phyloP scores from a whole-genome alignment of 2,888 invertebrate species.

The Sminthurinus aureus region DNA sequence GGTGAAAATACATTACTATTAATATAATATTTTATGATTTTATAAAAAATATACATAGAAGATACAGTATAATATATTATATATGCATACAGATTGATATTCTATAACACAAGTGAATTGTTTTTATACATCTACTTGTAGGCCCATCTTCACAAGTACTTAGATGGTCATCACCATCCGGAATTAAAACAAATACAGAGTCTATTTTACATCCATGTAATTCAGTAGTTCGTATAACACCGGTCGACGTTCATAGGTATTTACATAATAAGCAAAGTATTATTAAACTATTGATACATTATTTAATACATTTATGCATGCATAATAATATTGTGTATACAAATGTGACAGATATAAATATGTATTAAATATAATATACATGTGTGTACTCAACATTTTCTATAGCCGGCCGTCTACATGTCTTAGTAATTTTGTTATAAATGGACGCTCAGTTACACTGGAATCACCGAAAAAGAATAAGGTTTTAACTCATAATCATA shows the following conservation, averaged over 20 bases:
- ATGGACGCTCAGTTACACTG: slow-evolving; percentile 89
- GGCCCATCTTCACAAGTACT: slow-evolving; percentile 68
- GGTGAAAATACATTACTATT: too few species aligned
- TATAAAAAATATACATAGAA: too few species aligned
- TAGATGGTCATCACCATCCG: slow-evolving; percentile 91
- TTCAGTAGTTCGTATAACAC: slow-evolving; percentile 88
- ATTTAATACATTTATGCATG: too few species aligned
- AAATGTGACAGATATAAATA: too few species aligned
- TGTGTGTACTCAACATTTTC: too few species aligned
- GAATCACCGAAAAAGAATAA: slow-evolving; percentile 79
- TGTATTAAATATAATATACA: background rate
- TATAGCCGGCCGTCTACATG: slow-evolving; percentile 94
- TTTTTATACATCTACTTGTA: slow-evolving; percentile 5
- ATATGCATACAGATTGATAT: too few species aligned
- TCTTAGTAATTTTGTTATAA: slow-evolving; percentile 94
- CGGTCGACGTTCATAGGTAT: slow-evolving; percentile 87
- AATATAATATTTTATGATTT: too few species aligned
- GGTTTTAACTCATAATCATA: slow-evolving; percentile 67
- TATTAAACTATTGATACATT: background rate
- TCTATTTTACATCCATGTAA: slow-evolving; percentile 74
- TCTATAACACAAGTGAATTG: too few species aligned
- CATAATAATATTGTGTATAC: too few species aligned
- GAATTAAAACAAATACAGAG: slow-evolving; percentile 50
- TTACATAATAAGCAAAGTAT: too few species aligned
- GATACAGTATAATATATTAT: too few species aligned